Evolutionary conservation across 2,888 invertebrate genomes (phyloP), one percentile per base, ranked within the genome.

Genomic region (Limnephilus auricula): DNA sequence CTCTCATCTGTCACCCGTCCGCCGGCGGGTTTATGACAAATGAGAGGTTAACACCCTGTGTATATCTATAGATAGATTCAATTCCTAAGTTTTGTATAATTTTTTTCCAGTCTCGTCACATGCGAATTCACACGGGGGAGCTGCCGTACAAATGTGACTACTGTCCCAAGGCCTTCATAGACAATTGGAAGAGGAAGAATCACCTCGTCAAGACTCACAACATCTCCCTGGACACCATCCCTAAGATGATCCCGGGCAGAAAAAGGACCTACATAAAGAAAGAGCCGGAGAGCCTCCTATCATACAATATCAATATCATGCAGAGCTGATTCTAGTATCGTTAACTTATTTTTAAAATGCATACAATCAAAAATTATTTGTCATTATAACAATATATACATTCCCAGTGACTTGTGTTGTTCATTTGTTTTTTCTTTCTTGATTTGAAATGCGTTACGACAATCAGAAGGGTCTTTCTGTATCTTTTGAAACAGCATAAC

Each of bases 131-230:
- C 94, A 95, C 95, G 0, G 95, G 96, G 93, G 95, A 95, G 94
- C 94, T 94, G 18, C 96, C 96, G 45, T 96, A 94, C 95, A 93
- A 94, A 93, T 96, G 96, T 91, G 94, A 95, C 79, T 93, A 94
- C 34, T 96, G 96, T 94, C 91, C 94, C 89, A 94, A 94, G 93
- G 93, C 94, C 0, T 96, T 96, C 94, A 93, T 94, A 65, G 96
- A 96, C 94, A 95, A 95, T 94, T 95, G 95, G 95, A 96, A 96
- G 93, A 95, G 95, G 89, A 96, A 95, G 94, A 94, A 94, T 86
- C 96, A 96, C 93, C 94, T 96, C 92, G 95, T 95, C 95, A 94
- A 95, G 92, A 94, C 94, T 91, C 96, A 96, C 94, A 93, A 94
- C 50, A 93, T 95, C 34, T 93, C 94, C 31, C 94, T 95, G 3